Evolutionary conservation across 2,113 vertebrate genomes (phyloP).

Genomic region (Asarcornis scutulata): DNA sequence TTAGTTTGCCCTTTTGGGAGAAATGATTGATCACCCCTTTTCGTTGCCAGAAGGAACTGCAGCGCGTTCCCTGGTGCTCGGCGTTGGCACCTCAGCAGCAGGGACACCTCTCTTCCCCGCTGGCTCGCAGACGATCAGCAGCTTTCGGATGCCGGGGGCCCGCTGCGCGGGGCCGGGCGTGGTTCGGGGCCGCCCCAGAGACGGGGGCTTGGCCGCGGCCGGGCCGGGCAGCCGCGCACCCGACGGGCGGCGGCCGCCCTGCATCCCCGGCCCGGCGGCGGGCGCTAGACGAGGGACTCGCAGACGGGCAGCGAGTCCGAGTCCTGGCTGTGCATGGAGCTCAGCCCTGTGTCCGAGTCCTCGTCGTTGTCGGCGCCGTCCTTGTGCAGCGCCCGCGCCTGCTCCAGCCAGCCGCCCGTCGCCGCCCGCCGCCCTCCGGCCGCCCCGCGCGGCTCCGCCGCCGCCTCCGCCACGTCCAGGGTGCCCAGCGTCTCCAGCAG

Average conservation of each 20-base stretch:
- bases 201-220: too few species aligned
- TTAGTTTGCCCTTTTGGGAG: background rate
- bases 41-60: background rate
- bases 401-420: slow-evolving; percentile 80
- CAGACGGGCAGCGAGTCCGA: slow-evolving; percentile 88
- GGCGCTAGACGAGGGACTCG: slow-evolving; percentile 88
- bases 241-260: too few species aligned
- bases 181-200: too few species aligned
- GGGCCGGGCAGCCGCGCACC: background rate
- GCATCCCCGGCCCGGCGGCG: too few species aligned
- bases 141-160: background rate
- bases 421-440: background rate
- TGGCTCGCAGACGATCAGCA: background rate
- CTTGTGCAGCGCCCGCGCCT: slow-evolving; percentile 76
- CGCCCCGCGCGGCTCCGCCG: slow-evolving; percentile 38
- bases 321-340: slow-evolving; percentile 97
- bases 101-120: background rate
- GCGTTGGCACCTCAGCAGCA: background rate
- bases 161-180: too few species aligned
- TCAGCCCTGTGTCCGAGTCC: slow-evolving; percentile 95
- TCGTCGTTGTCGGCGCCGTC: slow-evolving; percentile 83
- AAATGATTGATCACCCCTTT: background rate
- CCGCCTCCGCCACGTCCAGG: slow-evolving; percentile 72
- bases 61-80: background rate
- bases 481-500: slow-evolving; percentile 84